Conservation (phyloP, 2,113 vertebrate genomes). For the Brevimyrus niger region DNA sequence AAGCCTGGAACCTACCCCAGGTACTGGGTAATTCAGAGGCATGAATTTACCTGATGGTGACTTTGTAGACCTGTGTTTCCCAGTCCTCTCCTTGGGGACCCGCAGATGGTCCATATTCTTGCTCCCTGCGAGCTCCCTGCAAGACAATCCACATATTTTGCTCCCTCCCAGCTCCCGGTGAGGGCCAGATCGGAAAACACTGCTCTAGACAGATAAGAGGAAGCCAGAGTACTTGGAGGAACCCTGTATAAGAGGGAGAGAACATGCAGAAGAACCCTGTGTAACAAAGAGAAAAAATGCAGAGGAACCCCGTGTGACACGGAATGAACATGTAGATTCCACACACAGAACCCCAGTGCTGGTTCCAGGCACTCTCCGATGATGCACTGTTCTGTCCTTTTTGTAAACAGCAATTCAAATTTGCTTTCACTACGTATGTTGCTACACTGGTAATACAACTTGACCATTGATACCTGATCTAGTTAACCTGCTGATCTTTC, state of each 20-base stretch:
- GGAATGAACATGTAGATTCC: background rate
- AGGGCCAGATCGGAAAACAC: background rate
- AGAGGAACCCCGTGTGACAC: background rate
- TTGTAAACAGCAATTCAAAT: background rate
- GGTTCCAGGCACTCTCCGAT: background rate
- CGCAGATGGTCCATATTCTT: no score
- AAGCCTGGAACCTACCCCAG: background rate
- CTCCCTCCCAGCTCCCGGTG: background rate
- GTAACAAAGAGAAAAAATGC: background rate
- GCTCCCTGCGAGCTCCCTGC: no score
- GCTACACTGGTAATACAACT: background rate
- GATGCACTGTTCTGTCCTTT: background rate
- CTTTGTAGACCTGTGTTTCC: background rate
- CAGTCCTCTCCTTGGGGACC: no score
- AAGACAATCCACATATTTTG: background rate
- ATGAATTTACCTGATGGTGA: background rate
- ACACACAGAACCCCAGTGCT: background rate
- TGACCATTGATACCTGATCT: background rate
- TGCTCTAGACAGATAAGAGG: background rate
- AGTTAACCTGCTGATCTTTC: background rate
- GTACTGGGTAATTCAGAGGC: background rate
- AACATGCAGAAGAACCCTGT: background rate
- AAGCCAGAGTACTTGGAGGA: background rate
- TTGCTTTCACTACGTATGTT: no score
- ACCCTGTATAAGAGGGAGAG: background rate